Evolutionary conservation across 2,113 vertebrate genomes (phyloP).

Genomic region (Prionailurus bengalensis): DNA sequence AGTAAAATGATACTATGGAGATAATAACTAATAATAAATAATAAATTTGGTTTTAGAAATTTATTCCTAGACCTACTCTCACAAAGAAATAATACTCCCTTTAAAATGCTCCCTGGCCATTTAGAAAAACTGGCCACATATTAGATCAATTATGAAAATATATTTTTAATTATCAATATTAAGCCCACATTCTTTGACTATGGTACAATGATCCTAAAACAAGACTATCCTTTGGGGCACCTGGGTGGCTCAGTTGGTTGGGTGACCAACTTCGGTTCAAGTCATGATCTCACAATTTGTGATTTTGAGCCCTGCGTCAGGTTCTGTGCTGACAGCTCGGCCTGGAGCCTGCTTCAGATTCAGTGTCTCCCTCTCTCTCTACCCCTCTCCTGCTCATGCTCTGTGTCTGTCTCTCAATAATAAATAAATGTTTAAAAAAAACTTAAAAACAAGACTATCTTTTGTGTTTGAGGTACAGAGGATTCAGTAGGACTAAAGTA

Average conservation of each 20-base stretch:
- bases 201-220: not conserved
- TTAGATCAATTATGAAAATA: not conserved
- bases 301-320: no score
- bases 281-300: no score
- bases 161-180: not conserved
- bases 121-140: not conserved
- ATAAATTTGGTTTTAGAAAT: not conserved
- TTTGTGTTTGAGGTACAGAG: not conserved
- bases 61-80: not conserved
- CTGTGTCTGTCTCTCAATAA: no score
- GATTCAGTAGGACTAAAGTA: not conserved
- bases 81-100: not conserved
- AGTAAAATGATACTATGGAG: not conserved
- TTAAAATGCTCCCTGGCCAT: not conserved
- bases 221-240: not conserved
- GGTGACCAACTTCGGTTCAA: no score
- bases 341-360: no score
- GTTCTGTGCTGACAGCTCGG: no score
- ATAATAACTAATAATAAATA: not conserved
- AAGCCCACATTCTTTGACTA: not conserved
- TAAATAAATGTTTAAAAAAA: no score
- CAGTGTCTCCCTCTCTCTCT: no score
- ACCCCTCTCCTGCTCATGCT: no score
- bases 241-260: no score
- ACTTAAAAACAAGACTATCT: not conserved